Evolutionary conservation across 2,797 vertebrate genomes (phyloP).

Genomic region (Xiphorhynchus erythropygius): DNA sequence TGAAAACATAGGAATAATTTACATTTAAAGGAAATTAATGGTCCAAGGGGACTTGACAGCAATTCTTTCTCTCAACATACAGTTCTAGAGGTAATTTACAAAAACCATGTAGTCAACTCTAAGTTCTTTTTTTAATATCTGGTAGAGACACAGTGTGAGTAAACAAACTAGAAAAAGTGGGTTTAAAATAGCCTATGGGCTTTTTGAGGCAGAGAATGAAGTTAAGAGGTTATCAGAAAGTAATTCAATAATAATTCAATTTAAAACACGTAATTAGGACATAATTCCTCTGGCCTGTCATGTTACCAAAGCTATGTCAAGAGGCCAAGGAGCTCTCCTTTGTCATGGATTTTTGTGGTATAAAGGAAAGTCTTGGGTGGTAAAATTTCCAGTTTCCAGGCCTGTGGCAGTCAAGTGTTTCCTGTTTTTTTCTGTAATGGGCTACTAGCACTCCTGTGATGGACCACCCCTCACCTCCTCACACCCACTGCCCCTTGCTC

Average conservation of each 20-base stretch:
- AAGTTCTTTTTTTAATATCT: not conserved
- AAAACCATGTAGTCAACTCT: not conserved
- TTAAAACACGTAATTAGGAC: not conserved
- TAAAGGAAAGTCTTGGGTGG: not conserved
- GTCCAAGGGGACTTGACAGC: not conserved
- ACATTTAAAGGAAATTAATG: not conserved
- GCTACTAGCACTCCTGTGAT: not conserved
- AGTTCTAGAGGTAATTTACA: not conserved
- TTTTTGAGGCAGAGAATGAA: not conserved
- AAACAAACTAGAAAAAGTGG: not conserved
- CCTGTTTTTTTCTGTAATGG: not conserved
- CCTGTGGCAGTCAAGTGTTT: not conserved
- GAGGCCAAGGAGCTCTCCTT: not conserved
- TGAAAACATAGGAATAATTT: not conserved
- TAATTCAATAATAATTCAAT: not conserved
- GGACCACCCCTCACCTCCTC: too few species aligned
- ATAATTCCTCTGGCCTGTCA: not conserved
- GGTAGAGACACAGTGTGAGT: not conserved
- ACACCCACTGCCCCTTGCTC: not conserved
- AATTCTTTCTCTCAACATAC: not conserved
- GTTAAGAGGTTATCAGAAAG: not conserved
- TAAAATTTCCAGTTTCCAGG: not conserved
- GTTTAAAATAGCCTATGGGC: not conserved
- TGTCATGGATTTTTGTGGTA: not conserved
- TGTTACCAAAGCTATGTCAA: accelerated